A percentile compares a stretch with the other conserved stretches of the same genome.
Evolutionary conservation across 2,888 invertebrate genomes (phyloP).

Genomic region (Pediacus dermestoides): DNA sequence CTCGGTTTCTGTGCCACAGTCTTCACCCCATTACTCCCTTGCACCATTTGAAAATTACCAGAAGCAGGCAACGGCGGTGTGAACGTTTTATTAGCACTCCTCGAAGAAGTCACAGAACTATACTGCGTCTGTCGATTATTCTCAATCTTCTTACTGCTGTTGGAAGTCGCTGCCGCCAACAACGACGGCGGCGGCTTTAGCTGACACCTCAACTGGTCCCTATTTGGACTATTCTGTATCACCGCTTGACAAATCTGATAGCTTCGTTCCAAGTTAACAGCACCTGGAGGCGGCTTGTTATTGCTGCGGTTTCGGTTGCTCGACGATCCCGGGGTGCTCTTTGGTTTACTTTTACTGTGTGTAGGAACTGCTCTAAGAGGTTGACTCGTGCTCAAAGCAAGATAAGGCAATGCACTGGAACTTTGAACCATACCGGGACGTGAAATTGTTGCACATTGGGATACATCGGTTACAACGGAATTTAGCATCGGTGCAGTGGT

Average conservation of each 20-base stretch:
- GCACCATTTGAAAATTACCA: conserved; percentile 42
- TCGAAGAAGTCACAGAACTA: conserved; percentile 46
- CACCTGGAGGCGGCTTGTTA: conserved; percentile 81
- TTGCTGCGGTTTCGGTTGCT: conserved; percentile 40
- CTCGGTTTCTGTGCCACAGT: conserved; percentile 44
- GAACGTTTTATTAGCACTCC: conserved; percentile 44
- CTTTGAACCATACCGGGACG: conserved; percentile 47
- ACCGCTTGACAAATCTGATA: conserved; percentile 91
- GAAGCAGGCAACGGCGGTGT: conserved; percentile 47
- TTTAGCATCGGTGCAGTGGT: conserved; percentile 41
- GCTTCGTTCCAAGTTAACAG: conserved; percentile 89
- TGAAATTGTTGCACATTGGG: conserved; percentile 26
- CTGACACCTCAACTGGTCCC: conserved; percentile 81
- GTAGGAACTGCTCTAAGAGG: conserved; percentile 52
- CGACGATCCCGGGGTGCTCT: conserved; percentile 26
- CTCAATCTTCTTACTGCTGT: conserved; percentile 39
- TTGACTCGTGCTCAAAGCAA: conserved; percentile 53
- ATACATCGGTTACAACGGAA: conserved; percentile 33
- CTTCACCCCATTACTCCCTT: conserved; percentile 46
- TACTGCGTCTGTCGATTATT: conserved; percentile 47
- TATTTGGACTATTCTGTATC: conserved; percentile 91
- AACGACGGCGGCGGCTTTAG: conserved; percentile 81
- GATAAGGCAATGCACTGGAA: conserved; percentile 52
- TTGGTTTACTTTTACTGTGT: conserved; percentile 47
- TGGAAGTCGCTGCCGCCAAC: conserved; percentile 50